Evolutionary conservation across 1,140 invertebrate genomes (phyloP), one percentile per base, ranked within the genome.

Genomic region (Drosophila tristis): DNA sequence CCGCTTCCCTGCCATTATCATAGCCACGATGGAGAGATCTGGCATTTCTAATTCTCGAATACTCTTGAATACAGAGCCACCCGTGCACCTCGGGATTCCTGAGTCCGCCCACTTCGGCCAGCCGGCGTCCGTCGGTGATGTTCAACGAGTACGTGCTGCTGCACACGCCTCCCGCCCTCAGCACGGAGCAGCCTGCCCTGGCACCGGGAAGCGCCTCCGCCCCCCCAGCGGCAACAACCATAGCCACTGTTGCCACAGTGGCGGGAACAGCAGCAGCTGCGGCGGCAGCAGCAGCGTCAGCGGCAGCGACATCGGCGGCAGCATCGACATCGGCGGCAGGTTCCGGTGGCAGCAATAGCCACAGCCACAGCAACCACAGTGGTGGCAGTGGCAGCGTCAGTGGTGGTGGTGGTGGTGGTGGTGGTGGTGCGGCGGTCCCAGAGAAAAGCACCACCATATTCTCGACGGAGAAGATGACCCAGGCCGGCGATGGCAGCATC

Each of bases 381-480:
- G 64, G 65, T 26, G 15, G 23, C 71, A 74, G 35, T 8, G 74
- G 61, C 2, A 44, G 45, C 7, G 50, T 6, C n/a, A n/a, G n/a
- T 20, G 54, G 15, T 23, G n/a, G n/a, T 16, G 16, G 0, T 0
- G 16, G 16, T 16, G 16, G 16, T 16, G 23, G 23, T 25, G 23
- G 55, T 9, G 44, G 9, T 9, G 55, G 20, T 0, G 20, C 6
- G 15, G 26, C 4, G 16, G 20, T n/a, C 23, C 63, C 13, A 23
- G 43, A 4, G 84, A 93, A 50, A 94, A 94, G 78, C 35, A 93
- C 94, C 77, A 96, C 96, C 80, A 94, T 97, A 15, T 97, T 96
- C 91, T 97, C 96, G 20, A 96, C 95, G 49, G 96, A 98, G 86
- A 97, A 97, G 92, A 97, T 96, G 94, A 97, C 96, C 0, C 97